Evolutionary conservation across 1,140 invertebrate species (phyloP), one percentile per base, ranked within the genome.

Genomic region (Nebria ingens): DNA sequence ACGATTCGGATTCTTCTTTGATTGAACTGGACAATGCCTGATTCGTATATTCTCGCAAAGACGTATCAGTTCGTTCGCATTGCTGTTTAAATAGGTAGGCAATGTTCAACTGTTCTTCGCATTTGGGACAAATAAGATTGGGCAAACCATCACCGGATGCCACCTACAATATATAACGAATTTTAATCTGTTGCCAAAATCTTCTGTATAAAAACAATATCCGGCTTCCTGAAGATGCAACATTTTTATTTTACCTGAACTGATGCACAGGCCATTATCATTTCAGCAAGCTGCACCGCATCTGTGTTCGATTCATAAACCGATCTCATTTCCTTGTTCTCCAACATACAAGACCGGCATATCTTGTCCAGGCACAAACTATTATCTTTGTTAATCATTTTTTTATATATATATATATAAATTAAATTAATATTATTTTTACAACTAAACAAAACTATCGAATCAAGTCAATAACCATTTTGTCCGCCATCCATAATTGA

Each of bases 201-300:
- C n/a, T n/a, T n/a, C n/a, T n/a, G n/a, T n/a, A n/a, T n/a, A n/a
- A n/a, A n/a, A n/a, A n/a, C n/a, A n/a, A n/a, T n/a, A n/a, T n/a
- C n/a, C n/a, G n/a, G n/a, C n/a, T n/a, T n/a, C n/a, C n/a, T 54
- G 2, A 20, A 54, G 6, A 34, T n/a, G n/a, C 25, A 34, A 34
- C 25, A 34, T 34, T n/a, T n/a, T n/a, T 34, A 52, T 66, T 64
- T 71, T 68, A 79, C 78, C 65, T 78, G 73, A 38, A 79, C 68
- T 52, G 73, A 69, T 20, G 76, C 69, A 64, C 78, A 79, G 62
- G 77, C 76, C 76, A 79, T 79, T 54, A 76, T 71, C 73, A 78
- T 78, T 61, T 77, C 75, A 17, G 77, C 73, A 21, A 79, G 65
- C 63, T 77, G 75, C 20, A 76, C 59, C 52, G 64, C 54, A 15